Evolutionary conservation across 1,140 invertebrate genomes (phyloP), one percentile per base, ranked within the genome.

Genomic region (Zaprionus nigranus): DNA sequence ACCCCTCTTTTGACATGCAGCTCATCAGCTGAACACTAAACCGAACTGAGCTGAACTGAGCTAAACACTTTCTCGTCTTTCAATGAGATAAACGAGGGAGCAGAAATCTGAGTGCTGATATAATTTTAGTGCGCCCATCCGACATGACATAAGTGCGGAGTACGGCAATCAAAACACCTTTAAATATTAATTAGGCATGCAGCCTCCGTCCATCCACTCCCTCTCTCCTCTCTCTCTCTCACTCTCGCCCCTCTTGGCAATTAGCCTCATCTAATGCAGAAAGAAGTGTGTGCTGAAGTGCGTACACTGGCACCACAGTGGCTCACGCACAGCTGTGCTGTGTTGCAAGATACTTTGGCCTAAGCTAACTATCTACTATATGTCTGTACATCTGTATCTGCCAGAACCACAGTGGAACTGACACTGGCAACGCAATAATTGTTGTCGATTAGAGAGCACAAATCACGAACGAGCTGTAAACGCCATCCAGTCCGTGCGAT

Each of bases 381-480:
- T 34, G 30, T 34, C 9, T 34, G 30, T 11, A 34, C 30, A 34
- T 34, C 30, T 34, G 82, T 79, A 85, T 72, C 67, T 76, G 22
- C 38, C 68, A 81, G 64, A 72, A 69, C 56, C 53, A 30, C 30
- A 34, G 30, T 34, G 30, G 43, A 57, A 22, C 43, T 74, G 62
- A 64, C 57, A 57, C 71, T 84, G 80, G 75, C 71, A 79, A 7
- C 40, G n/a, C 40, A 46, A 46, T 87, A 87, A 87, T 87, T 87
- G 85, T 84, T 81, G 71, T 59, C 84, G 78, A 87, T 87, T 87
- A 87, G 85, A 88, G 78, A 88, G 75, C 84, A 88, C 84, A 90
- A 88, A 87, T 84, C 84, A 87, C 85, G 84, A 87, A 88, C 80
- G 75, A 78, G 83, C 79, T 70, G 72, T 75, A 86, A 69, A 79